Evolutionary conservation across 1,140 invertebrate genomes (phyloP).

Genomic region (Plutomurus gul): DNA sequence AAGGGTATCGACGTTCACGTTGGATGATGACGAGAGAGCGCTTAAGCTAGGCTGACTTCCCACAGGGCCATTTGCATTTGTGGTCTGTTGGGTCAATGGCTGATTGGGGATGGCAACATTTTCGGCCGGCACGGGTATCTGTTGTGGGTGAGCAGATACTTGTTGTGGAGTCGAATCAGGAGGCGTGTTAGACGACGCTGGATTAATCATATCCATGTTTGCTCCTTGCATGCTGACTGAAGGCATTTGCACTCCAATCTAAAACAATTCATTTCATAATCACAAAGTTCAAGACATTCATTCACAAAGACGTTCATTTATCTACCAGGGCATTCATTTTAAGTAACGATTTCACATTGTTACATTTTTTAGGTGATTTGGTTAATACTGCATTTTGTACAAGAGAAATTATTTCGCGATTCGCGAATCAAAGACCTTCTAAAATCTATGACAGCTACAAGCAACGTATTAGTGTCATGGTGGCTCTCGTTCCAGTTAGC

Average conservation of each 20-base stretch:
- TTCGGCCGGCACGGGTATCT: neutral
- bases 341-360: too few relatives aligned
- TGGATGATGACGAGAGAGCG: neutral
- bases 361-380: too few relatives aligned
- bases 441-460: conserved; percentile 1
- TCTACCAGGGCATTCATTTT: too few relatives aligned
- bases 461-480: conserved; percentile 11
- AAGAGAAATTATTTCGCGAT: neutral
- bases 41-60: neutral
- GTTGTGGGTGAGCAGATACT: neutral
- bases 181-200: neutral
- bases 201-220: conserved; percentile 22
- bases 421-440: neutral
- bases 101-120: neutral
- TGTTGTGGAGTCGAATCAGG: neutral
- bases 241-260: conserved; percentile 10
- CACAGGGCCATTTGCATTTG: neutral
- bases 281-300: too few relatives aligned
- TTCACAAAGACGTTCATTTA: too few relatives aligned
- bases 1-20: neutral
- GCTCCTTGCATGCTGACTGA: neutral
- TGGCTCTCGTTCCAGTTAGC: neutral
- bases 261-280: neutral
- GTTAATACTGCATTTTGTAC: neutral
- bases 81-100: neutral